Percentiles rank a stretch among this genome's conserved stretches.
Conservation (phyloP, 2,113 vertebrate genomes). For the Paraplagusia blochii region DNA sequence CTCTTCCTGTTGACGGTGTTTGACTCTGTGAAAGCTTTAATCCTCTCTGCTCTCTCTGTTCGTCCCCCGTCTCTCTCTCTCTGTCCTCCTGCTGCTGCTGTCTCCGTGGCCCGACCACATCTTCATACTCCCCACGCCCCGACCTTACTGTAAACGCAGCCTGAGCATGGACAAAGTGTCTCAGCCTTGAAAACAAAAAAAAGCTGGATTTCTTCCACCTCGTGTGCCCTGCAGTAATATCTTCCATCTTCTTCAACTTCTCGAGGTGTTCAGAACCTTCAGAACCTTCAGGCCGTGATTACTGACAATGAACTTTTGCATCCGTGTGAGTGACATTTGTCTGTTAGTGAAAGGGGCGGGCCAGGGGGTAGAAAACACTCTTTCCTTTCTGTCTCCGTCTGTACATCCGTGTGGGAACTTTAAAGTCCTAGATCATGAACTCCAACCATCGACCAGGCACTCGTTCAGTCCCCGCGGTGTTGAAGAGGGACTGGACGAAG, state of each 20-base stretch:
- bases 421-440: slow-evolving; percentile 76
- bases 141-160: slow-evolving; percentile 43
- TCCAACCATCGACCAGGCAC: slow-evolving; percentile 73
- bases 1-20: slow-evolving; percentile 37
- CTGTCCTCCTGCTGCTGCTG: slow-evolving; percentile 30
- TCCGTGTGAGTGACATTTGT: slow-evolving; percentile 48
- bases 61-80: slow-evolving; percentile 1
- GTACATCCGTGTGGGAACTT: slow-evolving; percentile 66
- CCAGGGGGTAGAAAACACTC: slow-evolving; percentile 1
- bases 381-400: slow-evolving; percentile 53
- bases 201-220: slow-evolving; percentile 50
- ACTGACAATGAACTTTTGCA: slow-evolving; percentile 53
- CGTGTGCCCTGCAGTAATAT: slow-evolving; percentile 50
- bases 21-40: slow-evolving; percentile 73
- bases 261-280: slow-evolving; percentile 48
- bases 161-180: slow-evolving; percentile 28
- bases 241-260: slow-evolving; percentile 23
- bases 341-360: slow-evolving; percentile 41
- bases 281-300: slow-evolving; percentile 45
- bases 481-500: slow-evolving; percentile 41
- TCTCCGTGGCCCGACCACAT: slow-evolving; percentile 41
- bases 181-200: not conserved
- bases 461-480: slow-evolving; percentile 59
- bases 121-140: slow-evolving; percentile 39
- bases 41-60: slow-evolving; percentile 10